These are phyloP conservation scores for Odontophorus gujanensis DNA, from an alignment of 2,113 vertebrate genomes.

Conservation along the genomic window DNA sequence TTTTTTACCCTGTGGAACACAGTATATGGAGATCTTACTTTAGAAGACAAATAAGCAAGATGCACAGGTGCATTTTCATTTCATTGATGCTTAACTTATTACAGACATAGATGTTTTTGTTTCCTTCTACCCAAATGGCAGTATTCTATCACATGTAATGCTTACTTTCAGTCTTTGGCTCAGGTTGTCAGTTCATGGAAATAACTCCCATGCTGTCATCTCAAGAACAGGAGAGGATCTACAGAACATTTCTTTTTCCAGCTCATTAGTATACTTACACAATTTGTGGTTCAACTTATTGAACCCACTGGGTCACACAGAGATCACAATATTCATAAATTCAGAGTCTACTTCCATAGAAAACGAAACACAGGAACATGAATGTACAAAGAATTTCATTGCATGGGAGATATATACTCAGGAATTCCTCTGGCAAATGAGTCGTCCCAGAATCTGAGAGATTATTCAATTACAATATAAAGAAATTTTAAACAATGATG, in stretches of 20 bases:
- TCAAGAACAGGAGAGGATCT: neutral
- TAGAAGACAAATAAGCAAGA: neutral
- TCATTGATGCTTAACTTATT: neutral
- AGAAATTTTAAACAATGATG: neutral
- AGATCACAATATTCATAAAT: neutral
- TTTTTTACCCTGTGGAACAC: neutral
- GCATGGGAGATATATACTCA: neutral
- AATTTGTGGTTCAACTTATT: neutral
- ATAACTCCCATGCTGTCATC: neutral
- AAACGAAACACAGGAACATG: neutral
- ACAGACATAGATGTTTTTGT: fast-evolving
- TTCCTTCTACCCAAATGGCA: neutral
- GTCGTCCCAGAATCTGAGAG: neutral
- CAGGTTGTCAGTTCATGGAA: too few species aligned
- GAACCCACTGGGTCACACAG: neutral
- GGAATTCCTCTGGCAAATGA: neutral
- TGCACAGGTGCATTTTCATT: neutral
- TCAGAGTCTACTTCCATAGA: neutral
- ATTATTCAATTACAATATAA: neutral
- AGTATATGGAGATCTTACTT: neutral
- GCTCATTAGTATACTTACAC: neutral
- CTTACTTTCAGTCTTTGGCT: neutral
- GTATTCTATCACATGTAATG: neutral
- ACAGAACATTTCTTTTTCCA: neutral
- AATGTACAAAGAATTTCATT: neutral